Percentiles rank a stretch among this genome's conserved stretches.
Evolutionary conservation across 37 sponge, comb jelly and placozoan genomes (phyloP).

Genomic region (Dysidea cf. avara): DNA sequence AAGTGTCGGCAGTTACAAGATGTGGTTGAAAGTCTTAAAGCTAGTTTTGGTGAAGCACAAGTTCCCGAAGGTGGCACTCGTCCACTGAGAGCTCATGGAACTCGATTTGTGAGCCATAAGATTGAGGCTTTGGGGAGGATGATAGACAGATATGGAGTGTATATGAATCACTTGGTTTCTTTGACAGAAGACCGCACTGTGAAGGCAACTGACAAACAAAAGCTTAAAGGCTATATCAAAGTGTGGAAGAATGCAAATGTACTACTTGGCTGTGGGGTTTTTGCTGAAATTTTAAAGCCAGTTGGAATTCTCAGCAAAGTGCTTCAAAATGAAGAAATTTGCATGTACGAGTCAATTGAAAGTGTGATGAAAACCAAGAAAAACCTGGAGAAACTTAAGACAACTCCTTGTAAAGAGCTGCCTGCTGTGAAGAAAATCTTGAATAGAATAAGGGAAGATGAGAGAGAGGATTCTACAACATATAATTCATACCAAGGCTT

Average conservation of each 20-base stretch:
- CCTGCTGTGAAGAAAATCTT: slow-evolving; percentile 41
- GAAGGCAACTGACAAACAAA: slow-evolving; percentile 36
- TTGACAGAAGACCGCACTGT: slow-evolving; percentile 21
- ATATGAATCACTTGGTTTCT: slow-evolving; percentile 19
- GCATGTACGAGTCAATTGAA: slow-evolving; percentile 43
- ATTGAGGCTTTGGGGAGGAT: slow-evolving; percentile 31
- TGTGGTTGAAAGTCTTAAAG: slow-evolving; percentile 9
- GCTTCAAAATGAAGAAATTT: slow-evolving; percentile 45
- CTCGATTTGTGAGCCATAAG: slow-evolving; percentile 59
- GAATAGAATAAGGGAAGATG: neutral
- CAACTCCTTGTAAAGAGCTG: slow-evolving; percentile 18
- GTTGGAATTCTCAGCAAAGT: slow-evolving; percentile 27
- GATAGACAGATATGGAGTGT: slow-evolving; percentile 29
- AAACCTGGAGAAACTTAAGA: slow-evolving; percentile 23
- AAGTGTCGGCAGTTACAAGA: slow-evolving; percentile 35
- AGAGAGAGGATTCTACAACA: neutral
- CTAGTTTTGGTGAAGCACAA: slow-evolving; percentile 8
- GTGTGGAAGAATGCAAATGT: slow-evolving; percentile 30
- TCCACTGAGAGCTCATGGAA: slow-evolving; percentile 42
- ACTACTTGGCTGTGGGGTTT: slow-evolving; percentile 37
- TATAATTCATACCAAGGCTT: slow-evolving; percentile 21
- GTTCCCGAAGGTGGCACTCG: slow-evolving; percentile 18
- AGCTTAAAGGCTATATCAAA: slow-evolving; percentile 40
- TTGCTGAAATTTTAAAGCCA: slow-evolving; percentile 49
- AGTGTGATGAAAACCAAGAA: slow-evolving; percentile 33